phyloP scores from a whole-genome alignment of 1,140 invertebrate species.

The Drosophila prosaltans region DNA sequence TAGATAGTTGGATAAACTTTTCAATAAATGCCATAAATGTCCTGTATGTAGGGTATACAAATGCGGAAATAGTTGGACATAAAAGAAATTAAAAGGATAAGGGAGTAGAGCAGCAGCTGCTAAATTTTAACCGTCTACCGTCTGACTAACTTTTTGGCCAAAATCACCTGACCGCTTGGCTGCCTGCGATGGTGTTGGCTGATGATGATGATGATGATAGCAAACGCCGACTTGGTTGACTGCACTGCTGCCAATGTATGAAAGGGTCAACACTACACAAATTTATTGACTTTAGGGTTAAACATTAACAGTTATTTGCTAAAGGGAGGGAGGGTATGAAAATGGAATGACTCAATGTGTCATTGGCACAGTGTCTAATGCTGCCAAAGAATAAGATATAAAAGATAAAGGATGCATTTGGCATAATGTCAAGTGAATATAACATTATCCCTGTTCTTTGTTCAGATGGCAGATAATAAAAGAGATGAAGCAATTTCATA shows the following conservation, averaged over 20 bases:
- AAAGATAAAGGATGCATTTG: too few species aligned
- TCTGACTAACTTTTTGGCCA: slow-evolving; percentile 12
- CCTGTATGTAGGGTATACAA: too few species aligned
- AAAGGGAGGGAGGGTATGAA: not conserved
- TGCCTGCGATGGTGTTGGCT: slow-evolving; percentile 20
- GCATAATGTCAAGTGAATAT: too few species aligned
- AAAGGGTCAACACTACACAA: too few species aligned
- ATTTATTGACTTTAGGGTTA: slow-evolving; percentile 1
- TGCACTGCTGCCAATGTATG: not conserved
- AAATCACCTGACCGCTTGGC: slow-evolving; percentile 21
- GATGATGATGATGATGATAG: slow-evolving; percentile 6
- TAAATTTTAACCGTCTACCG: slow-evolving; percentile 1
- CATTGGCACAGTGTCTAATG: too few species aligned
- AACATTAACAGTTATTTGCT: not conserved
- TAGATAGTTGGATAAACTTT: too few species aligned
- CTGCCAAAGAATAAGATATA: too few species aligned
- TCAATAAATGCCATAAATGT: too few species aligned
- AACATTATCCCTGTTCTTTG: too few species aligned
- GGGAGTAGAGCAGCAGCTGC: slow-evolving; percentile 8
- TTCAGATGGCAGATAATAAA: too few species aligned
- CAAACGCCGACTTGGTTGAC: slow-evolving; percentile 10
- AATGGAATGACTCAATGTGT: not conserved
- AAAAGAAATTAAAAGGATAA: not conserved
- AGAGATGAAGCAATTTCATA: too few species aligned
- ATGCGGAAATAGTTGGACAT: not conserved